Percentiles rank a stretch among this genome's conserved stretches.
Evolutionary conservation across 2,888 invertebrate genomes (phyloP).

Genomic region (Amaurobius ferox): DNA sequence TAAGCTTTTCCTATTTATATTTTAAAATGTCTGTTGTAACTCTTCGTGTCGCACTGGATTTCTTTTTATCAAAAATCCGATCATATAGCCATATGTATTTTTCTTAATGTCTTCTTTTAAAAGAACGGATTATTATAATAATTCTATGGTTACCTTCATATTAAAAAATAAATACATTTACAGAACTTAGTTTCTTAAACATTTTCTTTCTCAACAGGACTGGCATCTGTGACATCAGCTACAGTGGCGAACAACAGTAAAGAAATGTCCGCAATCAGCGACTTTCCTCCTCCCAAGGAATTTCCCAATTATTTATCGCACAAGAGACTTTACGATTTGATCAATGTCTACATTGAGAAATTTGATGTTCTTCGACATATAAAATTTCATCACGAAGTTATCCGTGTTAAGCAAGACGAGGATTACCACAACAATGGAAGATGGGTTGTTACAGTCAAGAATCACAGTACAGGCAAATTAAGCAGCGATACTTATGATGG

Average conservation of each 20-base stretch:
- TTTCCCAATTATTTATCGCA: conserved; percentile 78
- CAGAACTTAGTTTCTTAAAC: too few species aligned
- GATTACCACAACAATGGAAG: conserved; percentile 59
- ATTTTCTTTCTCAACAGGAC: too few species aligned
- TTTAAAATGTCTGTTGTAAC: too few species aligned
- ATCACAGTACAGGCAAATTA: conserved; percentile 40
- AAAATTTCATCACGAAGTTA: conserved; percentile 75
- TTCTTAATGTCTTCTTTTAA: too few species aligned
- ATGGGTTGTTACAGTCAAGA: conserved; percentile 73
- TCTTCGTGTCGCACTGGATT: too few species aligned
- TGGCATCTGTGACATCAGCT: conserved; percentile 76
- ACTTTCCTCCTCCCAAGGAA: conserved; percentile 78
- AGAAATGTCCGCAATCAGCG: conserved; percentile 77
- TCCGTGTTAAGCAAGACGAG: conserved; percentile 50
- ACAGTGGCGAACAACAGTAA: conserved; percentile 78
- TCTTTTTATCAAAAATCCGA: too few species aligned
- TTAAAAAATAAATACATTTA: too few species aligned
- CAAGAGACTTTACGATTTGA: conserved; percentile 43
- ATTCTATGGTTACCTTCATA: too few species aligned
- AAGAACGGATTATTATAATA: too few species aligned
- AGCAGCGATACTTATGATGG: conserved; percentile 76
- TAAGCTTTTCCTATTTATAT: too few species aligned
- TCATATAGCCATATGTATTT: too few species aligned
- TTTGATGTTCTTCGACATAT: conserved; percentile 74
- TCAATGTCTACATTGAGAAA: conserved; percentile 28